Conservation (phyloP, 2,113 vertebrate genomes). For the Poicephalus gulielmi region DNA sequence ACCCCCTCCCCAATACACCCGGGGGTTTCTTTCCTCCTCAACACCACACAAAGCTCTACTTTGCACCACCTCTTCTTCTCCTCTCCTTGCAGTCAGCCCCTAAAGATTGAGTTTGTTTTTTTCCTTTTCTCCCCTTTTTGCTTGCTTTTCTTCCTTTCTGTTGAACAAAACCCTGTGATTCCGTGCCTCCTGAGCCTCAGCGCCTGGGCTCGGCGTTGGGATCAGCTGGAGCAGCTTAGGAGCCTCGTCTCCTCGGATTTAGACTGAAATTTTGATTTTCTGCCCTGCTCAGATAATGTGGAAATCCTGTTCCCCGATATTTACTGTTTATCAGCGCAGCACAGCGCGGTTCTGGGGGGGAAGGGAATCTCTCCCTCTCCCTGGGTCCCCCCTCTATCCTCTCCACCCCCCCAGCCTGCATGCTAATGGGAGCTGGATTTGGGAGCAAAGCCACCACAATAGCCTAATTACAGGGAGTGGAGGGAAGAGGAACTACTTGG, state of each 20-base stretch:
- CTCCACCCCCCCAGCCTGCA: not conserved
- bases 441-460: not conserved
- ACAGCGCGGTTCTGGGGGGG: slow-evolving; percentile 51
- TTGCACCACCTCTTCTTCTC: not conserved
- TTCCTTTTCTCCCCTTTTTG: not conserved
- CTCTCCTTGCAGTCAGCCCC: not conserved
- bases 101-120: rapidly evolving
- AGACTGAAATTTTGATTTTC: slow-evolving; percentile 86
- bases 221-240: slow-evolving; percentile 71
- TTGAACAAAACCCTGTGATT: not conserved
- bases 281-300: slow-evolving; percentile 85
- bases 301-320: slow-evolving; percentile 84
- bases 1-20: not conserved
- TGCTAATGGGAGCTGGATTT: slow-evolving; percentile 1
- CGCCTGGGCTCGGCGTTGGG: slow-evolving; percentile 11
- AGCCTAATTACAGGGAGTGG: not conserved
- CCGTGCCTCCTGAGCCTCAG: slow-evolving; percentile 17
- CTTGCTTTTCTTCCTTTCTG: not conserved
- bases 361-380: slow-evolving; percentile 79
- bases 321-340: slow-evolving; percentile 82
- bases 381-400: not conserved
- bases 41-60: not conserved
- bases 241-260: slow-evolving; percentile 84
- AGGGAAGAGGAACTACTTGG: not conserved
- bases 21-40: not conserved